A percentile compares a stretch with the other conserved stretches of the same genome.
Evolutionary conservation across 64 coral and sea anemone species (phyloP).

Genomic region (Montipora cactus): DNA sequence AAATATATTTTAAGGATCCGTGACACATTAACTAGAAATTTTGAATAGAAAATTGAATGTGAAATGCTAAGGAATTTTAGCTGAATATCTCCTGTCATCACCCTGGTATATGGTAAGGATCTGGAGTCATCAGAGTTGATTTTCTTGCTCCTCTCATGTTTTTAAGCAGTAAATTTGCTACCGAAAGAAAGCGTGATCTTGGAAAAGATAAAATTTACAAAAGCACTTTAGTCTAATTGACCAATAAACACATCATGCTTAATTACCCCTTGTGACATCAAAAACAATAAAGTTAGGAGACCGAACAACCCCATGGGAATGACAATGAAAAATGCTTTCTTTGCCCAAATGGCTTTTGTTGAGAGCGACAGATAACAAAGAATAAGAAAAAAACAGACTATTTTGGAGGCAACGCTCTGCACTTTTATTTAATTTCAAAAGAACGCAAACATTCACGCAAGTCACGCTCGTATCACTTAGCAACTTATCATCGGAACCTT

Average conservation of each 20-base stretch:
- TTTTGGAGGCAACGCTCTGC: too few species aligned
- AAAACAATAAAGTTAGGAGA: not conserved
- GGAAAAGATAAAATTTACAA: constrained; percentile 14
- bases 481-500: not conserved
- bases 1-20: not conserved
- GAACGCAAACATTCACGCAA: not conserved
- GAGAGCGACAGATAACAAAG: too few species aligned
- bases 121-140: constrained; percentile 94
- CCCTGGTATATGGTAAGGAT: constrained; percentile 98
- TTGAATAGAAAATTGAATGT: not conserved
- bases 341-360: too few species aligned
- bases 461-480: not conserved
- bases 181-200: constrained; percentile 25
- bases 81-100: constrained; percentile 5
- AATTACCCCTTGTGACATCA: constrained; percentile 55
- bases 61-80: not conserved
- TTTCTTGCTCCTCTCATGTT: constrained; percentile 77
- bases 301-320: constrained; percentile 29
- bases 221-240: constrained; percentile 29
- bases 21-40: too few species aligned
- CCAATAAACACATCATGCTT: constrained; percentile 49
- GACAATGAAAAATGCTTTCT: not conserved
- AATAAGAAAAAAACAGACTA: too few species aligned
- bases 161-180: not conserved
- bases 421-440: not conserved